Evolutionary conservation across 2,113 vertebrate genomes (phyloP).

Genomic region (Neogobius melanostomus): DNA sequence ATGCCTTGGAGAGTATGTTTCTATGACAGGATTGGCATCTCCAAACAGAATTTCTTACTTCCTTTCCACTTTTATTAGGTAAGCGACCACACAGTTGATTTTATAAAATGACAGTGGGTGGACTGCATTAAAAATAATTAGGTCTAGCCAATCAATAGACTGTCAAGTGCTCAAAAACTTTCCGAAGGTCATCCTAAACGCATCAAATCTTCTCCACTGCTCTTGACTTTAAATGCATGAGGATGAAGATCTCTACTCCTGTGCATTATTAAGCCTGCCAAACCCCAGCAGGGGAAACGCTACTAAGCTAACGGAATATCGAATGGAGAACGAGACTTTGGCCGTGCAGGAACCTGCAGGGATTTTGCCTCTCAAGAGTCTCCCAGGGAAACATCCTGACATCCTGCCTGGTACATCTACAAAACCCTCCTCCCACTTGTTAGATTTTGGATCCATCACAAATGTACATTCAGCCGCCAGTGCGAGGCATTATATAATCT

Average conservation of each 20-base stretch:
- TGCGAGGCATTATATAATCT: neutral
- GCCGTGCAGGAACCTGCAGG: neutral
- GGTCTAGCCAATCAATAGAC: no score
- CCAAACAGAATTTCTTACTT: no score
- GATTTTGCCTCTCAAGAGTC: neutral
- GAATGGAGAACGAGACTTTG: neutral
- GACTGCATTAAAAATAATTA: no score
- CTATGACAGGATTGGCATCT: no score
- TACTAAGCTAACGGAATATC: neutral
- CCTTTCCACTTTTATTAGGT: no score
- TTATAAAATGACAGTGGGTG: no score
- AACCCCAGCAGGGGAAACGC: neutral
- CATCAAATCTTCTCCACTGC: no score
- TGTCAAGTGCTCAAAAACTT: no score
- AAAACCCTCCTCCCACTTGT: constrained; percentile 1
- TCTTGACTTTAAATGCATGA: no score
- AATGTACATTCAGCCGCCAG: constrained; percentile 1
- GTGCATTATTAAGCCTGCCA: neutral
- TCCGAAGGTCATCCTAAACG: no score
- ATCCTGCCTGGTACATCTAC: neutral
- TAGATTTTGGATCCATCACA: neutral
- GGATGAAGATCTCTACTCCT: neutral
- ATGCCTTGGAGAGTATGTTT: no score
- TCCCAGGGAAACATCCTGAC: neutral
- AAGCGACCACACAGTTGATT: no score